These are phyloP conservation scores for Mylabris phalerata DNA, from an alignment of 1,140 invertebrate species.

Conservation along the genomic window DNA sequence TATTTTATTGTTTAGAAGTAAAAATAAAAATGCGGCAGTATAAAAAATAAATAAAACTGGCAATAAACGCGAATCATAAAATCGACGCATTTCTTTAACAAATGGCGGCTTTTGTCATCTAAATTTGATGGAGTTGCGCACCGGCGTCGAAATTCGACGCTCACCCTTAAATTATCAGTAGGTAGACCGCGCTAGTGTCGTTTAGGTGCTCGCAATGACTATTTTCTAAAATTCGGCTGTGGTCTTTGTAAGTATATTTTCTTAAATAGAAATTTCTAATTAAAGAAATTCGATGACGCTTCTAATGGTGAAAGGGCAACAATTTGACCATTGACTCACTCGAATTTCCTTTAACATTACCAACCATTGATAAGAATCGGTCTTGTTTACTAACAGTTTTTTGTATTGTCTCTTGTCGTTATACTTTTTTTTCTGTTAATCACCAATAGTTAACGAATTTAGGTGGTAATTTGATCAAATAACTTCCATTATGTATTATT, in stretches of 20 bases:
- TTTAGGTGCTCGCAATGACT: conserved; percentile 42
- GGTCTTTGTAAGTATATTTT: conserved; percentile 39
- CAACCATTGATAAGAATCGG: too few relatives aligned
- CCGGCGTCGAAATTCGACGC: conserved; percentile 34
- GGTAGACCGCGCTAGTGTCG: conserved; percentile 42
- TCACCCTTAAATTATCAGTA: conserved; percentile 43
- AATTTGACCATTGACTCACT: too few relatives aligned
- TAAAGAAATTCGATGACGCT: too few relatives aligned
- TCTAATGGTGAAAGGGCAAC: too few relatives aligned
- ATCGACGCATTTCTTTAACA: conserved; percentile 37
- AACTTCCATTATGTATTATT: too few relatives aligned
- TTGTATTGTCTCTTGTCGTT: too few relatives aligned
- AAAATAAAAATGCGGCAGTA: conserved; percentile 16
- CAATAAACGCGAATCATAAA: conserved; percentile 22
- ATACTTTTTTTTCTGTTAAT: too few relatives aligned
- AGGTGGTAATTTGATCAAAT: too few relatives aligned
- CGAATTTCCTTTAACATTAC: too few relatives aligned
- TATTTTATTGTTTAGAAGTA: conserved; percentile 17
- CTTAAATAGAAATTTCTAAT: neutral
- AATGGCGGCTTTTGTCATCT: conserved; percentile 43
- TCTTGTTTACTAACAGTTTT: too few relatives aligned
- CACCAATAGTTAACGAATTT: too few relatives aligned
- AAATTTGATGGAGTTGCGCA: conserved; percentile 43
- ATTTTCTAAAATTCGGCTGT: conserved; percentile 40
- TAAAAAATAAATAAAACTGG: conserved; percentile 17